These are phyloP conservation scores for Acanthiza pusilla DNA, from an alignment of 2,797 vertebrate species.

Conservation along the genomic window DNA sequence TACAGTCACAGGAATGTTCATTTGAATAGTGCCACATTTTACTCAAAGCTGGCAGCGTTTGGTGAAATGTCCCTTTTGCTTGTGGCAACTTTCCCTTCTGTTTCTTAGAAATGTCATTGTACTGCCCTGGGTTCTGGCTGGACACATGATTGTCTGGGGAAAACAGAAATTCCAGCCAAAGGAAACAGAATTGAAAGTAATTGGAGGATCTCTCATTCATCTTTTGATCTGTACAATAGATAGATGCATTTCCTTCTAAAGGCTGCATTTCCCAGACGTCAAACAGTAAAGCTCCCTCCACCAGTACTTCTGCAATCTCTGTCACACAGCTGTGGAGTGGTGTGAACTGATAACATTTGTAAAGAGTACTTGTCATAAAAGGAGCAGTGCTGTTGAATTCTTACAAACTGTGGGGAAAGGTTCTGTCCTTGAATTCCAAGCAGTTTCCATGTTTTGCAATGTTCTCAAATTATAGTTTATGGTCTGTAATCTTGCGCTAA, in stretches of 20 bases:
- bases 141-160: background rate
- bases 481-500: background rate
- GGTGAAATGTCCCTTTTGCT: background rate
- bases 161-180: background rate
- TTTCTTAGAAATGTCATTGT: slow-evolving; percentile 22
- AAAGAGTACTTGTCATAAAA: background rate
- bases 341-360: background rate
- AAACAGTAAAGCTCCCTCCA: background rate
- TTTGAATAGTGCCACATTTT: background rate
- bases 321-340: background rate
- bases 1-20: background rate
- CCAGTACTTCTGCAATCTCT: background rate
- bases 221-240: background rate
- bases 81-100: slow-evolving; percentile 22
- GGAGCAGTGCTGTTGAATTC: background rate
- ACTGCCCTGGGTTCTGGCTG: background rate
- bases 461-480: background rate
- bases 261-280: slow-evolving; percentile 5
- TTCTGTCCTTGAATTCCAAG: slow-evolving; percentile 1
- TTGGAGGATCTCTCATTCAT: background rate
- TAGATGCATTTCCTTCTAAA: background rate
- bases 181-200: slow-evolving; percentile 49
- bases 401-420: background rate
- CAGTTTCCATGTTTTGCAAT: background rate
- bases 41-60: background rate